These are phyloP conservation scores for Asobara japonica DNA, from an alignment of 1,140 invertebrate species.

Conservation along the genomic window DNA sequence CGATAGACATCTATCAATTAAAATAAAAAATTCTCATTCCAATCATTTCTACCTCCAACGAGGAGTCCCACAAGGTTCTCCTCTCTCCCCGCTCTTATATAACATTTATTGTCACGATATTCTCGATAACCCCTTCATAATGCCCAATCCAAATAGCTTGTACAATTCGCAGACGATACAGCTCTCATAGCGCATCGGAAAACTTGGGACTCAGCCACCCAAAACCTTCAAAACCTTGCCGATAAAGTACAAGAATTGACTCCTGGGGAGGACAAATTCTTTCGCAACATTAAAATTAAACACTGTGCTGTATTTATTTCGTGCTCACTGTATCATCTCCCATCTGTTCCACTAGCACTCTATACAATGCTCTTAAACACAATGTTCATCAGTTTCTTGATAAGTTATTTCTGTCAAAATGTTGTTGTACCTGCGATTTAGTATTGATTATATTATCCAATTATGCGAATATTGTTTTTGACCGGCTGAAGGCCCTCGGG, in stretches of 20 bases:
- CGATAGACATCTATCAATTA: neutral
- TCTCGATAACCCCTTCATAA: neutral
- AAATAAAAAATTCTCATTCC: constrained; percentile 5
- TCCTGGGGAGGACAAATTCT: too few relatives aligned
- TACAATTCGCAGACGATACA: constrained; percentile 28
- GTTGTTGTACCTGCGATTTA: too few relatives aligned
- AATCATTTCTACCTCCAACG: neutral
- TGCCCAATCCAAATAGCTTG: neutral
- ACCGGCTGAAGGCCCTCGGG: too few relatives aligned
- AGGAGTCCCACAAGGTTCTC: constrained; percentile 22
- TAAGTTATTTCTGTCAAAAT: too few relatives aligned
- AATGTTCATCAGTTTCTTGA: too few relatives aligned
- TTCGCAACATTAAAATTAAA: too few relatives aligned
- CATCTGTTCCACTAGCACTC: too few relatives aligned
- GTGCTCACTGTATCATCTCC: too few relatives aligned
- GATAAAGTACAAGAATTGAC: neutral
- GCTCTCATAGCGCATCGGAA: constrained; percentile 6
- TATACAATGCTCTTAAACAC: too few relatives aligned
- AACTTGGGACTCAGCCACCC: neutral
- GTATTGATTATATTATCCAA: too few relatives aligned
- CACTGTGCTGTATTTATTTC: too few relatives aligned
- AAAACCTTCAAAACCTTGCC: constrained; percentile 7
- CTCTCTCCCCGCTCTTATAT: constrained; percentile 17
- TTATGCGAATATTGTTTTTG: too few relatives aligned
- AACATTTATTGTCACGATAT: constrained; percentile 23